Percentiles rank a stretch among this genome's conserved stretches.
phyloP scores from a whole-genome alignment of 1,140 invertebrate species.

The Eufriesea mexicana region DNA sequence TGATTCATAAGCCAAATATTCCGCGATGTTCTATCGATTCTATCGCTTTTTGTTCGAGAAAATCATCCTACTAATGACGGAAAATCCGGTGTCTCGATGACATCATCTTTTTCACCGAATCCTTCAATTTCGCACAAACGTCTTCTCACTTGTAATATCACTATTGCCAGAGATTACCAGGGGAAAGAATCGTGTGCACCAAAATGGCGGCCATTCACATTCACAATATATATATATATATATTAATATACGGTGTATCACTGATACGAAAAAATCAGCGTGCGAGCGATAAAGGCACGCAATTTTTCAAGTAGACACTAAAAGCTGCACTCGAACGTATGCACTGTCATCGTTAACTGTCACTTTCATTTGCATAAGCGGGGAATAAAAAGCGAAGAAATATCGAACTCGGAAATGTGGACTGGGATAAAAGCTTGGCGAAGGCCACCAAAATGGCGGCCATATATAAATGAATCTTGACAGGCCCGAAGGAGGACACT shows the following conservation, averaged over 20 bases:
- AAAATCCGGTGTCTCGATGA: neutral
- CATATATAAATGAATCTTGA: conserved; percentile 5
- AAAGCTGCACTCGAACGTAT: neutral
- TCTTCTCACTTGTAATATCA: neutral
- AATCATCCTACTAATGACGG: neutral
- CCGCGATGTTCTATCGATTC: neutral
- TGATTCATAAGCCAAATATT: neutral
- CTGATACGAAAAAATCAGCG: neutral
- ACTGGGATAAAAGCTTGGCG: conserved; percentile 14
- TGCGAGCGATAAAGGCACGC: neutral
- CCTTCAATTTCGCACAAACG: neutral
- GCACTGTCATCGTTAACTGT: conserved; percentile 22
- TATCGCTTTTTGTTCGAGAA: neutral
- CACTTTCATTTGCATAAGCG: neutral
- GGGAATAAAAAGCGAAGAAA: neutral
- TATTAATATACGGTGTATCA: conserved; percentile 23
- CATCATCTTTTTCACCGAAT: neutral
- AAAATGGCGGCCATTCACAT: conserved; percentile 64
- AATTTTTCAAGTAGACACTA: neutral
- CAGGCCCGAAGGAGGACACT: neutral
- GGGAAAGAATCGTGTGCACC: conserved; percentile 43
- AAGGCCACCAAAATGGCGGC: conserved; percentile 61
- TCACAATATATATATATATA: conserved; percentile 27
- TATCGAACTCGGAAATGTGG: neutral
- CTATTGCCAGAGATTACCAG: neutral